Percentiles rank a stretch among this genome's conserved stretches.
Conservation (phyloP, 2,888 invertebrate species). For the Zaprionus obscuricornis region DNA sequence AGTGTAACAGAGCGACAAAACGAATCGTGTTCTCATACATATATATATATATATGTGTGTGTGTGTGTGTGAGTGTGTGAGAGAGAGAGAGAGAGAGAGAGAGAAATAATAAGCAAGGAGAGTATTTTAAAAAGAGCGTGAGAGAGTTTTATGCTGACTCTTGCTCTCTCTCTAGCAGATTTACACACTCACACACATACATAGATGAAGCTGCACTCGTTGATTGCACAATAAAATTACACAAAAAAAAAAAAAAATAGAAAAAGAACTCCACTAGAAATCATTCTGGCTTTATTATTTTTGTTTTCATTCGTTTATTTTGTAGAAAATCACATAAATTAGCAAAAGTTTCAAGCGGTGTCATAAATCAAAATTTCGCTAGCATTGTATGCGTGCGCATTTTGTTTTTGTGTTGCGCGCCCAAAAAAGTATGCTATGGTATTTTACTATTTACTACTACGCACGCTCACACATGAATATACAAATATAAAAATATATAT, state of each 20-base stretch:
- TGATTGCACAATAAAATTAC: constrained; percentile 70
- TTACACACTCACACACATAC: background rate
- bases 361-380: constrained; percentile 44
- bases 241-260: constrained; percentile 26
- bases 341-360: constrained; percentile 41
- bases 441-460: constrained; percentile 75
- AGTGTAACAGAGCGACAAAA: constrained; percentile 20
- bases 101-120: constrained; percentile 29
- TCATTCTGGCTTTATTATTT: constrained; percentile 20
- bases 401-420: constrained; percentile 59
- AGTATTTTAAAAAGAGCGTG: constrained; percentile 18
- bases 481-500: constrained; percentile 12
- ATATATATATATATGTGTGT: background rate
- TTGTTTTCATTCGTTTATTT: background rate
- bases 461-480: constrained; percentile 55
- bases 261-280: constrained; percentile 28
- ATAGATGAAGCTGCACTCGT: constrained; percentile 27
- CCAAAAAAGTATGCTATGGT: constrained; percentile 71
- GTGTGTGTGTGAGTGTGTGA: constrained; percentile 12
- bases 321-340: constrained; percentile 46
- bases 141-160: constrained; percentile 18
- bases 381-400: constrained; percentile 10
- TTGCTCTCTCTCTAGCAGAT: constrained; percentile 12
- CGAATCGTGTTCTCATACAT: no score
- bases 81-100: constrained; percentile 13